Evolutionary conservation across 2,113 vertebrate genomes (phyloP).

Genomic region (Triplophysa siluroides): DNA sequence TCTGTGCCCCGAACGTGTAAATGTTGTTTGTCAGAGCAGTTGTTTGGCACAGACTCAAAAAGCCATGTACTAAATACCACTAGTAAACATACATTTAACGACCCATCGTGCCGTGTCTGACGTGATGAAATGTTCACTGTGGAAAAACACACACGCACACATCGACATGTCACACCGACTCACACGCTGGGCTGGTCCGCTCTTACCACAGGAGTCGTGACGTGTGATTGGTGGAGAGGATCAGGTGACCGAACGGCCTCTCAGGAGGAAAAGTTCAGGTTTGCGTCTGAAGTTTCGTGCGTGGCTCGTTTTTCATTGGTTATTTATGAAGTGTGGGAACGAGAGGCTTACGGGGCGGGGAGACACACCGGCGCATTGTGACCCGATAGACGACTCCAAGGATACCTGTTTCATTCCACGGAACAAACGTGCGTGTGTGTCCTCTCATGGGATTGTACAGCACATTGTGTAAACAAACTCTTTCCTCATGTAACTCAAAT

Average conservation of each 20-base stretch:
- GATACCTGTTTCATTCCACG: conserved; percentile 38
- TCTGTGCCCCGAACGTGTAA: too few species aligned
- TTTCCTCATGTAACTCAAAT: conserved; percentile 31
- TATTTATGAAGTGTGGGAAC: conserved; percentile 56
- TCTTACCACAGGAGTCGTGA: conserved; percentile 34
- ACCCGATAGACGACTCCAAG: conserved; percentile 8
- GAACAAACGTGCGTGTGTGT: conserved; percentile 39
- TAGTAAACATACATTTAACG: too few species aligned
- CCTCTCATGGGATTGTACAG: conserved; percentile 17
- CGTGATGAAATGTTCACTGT: conserved; percentile 31
- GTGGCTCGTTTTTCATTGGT: conserved; percentile 28
- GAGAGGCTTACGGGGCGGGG: conserved; percentile 36
- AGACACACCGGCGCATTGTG: neutral
- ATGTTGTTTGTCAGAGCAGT: too few species aligned
- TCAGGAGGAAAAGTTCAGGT: conserved; percentile 50
- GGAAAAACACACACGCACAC: conserved; percentile 44
- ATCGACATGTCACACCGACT: conserved; percentile 45
- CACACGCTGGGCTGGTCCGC: conserved; percentile 18
- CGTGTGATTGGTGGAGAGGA: conserved; percentile 20
- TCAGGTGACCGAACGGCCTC: conserved; percentile 15
- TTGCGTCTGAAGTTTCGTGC: conserved; percentile 14
- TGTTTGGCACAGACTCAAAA: too few species aligned
- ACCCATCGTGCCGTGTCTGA: too few species aligned
- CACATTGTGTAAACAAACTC: conserved; percentile 27
- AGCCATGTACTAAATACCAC: too few species aligned